phyloP scores from a whole-genome alignment of 2,113 vertebrate species.

The Jacana jacana region DNA sequence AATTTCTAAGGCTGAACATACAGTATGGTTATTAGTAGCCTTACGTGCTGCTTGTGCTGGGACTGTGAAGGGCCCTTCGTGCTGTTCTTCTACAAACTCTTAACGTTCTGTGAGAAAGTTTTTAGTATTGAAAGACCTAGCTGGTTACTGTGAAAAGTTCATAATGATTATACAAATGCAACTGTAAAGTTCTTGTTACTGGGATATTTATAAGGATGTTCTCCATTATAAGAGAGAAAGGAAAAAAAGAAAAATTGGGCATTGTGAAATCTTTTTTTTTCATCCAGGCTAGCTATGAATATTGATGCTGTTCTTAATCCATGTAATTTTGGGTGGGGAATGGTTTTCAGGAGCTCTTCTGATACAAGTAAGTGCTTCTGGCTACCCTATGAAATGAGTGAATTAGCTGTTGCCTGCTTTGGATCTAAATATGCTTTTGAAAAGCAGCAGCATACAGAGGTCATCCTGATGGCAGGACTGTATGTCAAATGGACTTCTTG shows the following conservation, averaged over 20 bases:
- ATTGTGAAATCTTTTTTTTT: neutral
- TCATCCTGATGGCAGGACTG: accelerated
- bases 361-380: neutral
- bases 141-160: neutral
- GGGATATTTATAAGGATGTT: neutral
- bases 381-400: neutral
- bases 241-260: neutral
- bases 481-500: neutral
- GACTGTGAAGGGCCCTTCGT: accelerated
- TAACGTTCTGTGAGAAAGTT: neutral
- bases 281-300: neutral
- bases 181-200: neutral
- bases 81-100: neutral
- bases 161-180: accelerated
- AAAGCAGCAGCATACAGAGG: neutral
- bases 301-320: neutral
- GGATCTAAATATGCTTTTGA: neutral
- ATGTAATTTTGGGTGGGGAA: neutral
- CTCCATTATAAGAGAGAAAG: neutral
- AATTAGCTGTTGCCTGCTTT: neutral
- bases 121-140: neutral
- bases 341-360: neutral
- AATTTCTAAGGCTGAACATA: neutral
- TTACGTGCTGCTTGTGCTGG: neutral
- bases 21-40: neutral